Conservation (phyloP, 2,797 vertebrate genomes). For the Smutsia gigantea region DNA sequence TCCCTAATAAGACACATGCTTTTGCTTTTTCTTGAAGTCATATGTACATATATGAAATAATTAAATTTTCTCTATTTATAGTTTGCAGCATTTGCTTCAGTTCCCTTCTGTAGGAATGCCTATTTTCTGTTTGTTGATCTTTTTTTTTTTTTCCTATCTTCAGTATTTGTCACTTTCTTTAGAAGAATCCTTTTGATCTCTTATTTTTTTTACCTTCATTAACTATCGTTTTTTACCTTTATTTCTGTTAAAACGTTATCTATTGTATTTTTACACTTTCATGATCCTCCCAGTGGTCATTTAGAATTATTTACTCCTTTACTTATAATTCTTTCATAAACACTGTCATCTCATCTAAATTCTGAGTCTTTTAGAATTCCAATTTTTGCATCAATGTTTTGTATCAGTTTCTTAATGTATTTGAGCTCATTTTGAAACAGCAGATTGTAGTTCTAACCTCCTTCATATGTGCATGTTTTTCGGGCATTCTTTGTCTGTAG, state of each 20-base stretch:
- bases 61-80: not conserved
- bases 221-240: not conserved
- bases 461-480: not conserved
- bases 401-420: not conserved
- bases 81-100: not conserved
- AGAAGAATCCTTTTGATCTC: not conserved
- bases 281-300: not conserved
- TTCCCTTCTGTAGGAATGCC: not conserved
- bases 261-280: not conserved
- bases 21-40: not conserved
- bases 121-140: not conserved
- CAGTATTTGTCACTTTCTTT: not conserved
- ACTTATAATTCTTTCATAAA: constrained; percentile 10
- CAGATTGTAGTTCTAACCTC: not conserved
- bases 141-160: not conserved
- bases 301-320: not conserved
- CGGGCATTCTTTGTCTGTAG: not conserved
- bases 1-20: not conserved
- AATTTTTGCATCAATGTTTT: not conserved
- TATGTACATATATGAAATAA: not conserved
- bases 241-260: not conserved
- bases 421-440: not conserved
- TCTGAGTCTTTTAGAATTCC: not conserved
- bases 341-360: not conserved
- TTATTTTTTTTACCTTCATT: not conserved